Conservation (phyloP, 1,140 invertebrate species). For the Dreissena rostriformis region DNA sequence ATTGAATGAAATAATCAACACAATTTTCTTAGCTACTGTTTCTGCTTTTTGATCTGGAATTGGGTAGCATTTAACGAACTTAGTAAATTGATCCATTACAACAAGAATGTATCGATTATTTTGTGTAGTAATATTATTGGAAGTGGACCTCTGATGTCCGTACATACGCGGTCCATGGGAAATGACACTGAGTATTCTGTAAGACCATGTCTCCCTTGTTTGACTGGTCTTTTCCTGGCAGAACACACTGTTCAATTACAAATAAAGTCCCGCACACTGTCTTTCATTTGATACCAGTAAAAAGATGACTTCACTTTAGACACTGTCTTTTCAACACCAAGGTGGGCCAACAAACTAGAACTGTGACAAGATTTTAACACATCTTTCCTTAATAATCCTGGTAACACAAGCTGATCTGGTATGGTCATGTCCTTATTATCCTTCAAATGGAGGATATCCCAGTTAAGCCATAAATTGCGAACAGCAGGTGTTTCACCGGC, state of each 20-base stretch:
- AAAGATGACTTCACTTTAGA: slow-evolving; percentile 23
- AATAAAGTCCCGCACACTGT: slow-evolving; percentile 10
- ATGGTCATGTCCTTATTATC: not conserved
- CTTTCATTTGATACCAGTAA: slow-evolving; percentile 34
- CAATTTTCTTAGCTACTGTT: slow-evolving; percentile 16
- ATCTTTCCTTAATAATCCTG: not conserved
- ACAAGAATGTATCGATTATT: slow-evolving; percentile 35
- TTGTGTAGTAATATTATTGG: not conserved
- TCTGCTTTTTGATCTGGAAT: slow-evolving; percentile 30
- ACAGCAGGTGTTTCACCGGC: slow-evolving; percentile 7
- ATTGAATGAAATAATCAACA: slow-evolving; percentile 14
- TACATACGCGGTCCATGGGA: slow-evolving; percentile 25
- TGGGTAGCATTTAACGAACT: slow-evolving; percentile 49
- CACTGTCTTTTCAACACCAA: slow-evolving; percentile 14
- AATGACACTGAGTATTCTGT: slow-evolving; percentile 25
- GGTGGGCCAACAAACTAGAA: not conserved
- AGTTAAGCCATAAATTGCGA: slow-evolving; percentile 14
- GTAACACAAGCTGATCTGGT: not conserved
- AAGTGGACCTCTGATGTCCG: slow-evolving; percentile 18
- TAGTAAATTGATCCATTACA: slow-evolving; percentile 39
- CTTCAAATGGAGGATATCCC: not conserved
- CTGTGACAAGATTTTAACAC: not conserved
- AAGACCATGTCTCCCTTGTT: slow-evolving; percentile 1
- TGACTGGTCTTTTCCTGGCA: slow-evolving; percentile 10
- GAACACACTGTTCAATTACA: slow-evolving; percentile 4